Conservation (phyloP, 1,140 invertebrate genomes). For the Littorina saxatilis region DNA sequence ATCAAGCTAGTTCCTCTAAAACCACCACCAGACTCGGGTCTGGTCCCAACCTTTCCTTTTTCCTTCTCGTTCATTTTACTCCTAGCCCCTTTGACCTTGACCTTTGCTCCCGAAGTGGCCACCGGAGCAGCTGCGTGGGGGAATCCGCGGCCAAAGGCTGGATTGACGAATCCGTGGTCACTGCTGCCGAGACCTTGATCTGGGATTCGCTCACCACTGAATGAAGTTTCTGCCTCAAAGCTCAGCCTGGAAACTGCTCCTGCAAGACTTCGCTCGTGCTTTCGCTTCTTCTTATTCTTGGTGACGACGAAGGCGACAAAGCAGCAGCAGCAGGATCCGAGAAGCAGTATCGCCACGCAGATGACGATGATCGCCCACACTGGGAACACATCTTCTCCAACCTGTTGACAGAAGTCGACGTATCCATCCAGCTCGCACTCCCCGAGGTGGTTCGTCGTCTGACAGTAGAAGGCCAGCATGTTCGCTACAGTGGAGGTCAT, state of each 20-base stretch:
- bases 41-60: neutral
- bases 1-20: too few relatives aligned
- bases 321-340: conserved; percentile 17
- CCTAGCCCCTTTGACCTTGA: neutral
- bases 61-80: neutral
- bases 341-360: neutral
- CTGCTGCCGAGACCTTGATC: too few relatives aligned
- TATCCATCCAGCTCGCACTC: conserved; percentile 51
- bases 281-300: conserved; percentile 32
- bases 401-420: conserved; percentile 52
- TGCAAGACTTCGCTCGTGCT: neutral
- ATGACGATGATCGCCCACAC: conserved; percentile 32
- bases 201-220: neutral
- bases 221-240: conserved; percentile 7
- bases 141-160: neutral
- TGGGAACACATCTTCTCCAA: conserved; percentile 18
- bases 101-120: neutral
- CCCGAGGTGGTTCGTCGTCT: conserved; percentile 43
- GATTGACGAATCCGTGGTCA: conserved; percentile 1
- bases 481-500: conserved; percentile 25
- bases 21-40: neutral
- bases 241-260: neutral
- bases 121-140: neutral
- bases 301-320: conserved; percentile 9
- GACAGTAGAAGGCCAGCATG: conserved; percentile 54